A percentile compares a stretch with the other conserved stretches of the same genome.
Conservation (phyloP, 2,888 invertebrate genomes). For the Papilio demoleus region DNA sequence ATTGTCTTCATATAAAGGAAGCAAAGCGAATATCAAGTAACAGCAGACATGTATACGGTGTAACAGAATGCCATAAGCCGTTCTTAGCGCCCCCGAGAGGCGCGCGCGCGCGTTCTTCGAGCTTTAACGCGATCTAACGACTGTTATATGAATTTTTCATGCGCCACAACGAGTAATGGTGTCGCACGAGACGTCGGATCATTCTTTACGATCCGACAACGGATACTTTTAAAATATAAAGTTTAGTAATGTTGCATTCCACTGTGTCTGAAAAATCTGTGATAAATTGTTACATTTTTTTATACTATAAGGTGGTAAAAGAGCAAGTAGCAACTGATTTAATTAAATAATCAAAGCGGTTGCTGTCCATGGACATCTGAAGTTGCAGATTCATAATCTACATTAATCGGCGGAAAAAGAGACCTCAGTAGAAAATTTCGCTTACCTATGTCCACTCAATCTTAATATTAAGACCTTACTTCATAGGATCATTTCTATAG, state of each 20-base stretch:
- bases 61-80: constrained; percentile 56
- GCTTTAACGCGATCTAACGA: constrained; percentile 74
- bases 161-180: constrained; percentile 76
- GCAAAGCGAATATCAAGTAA: neutral
- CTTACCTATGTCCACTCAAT: too few relatives aligned
- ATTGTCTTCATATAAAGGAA: constrained; percentile 22
- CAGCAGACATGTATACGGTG: constrained; percentile 35
- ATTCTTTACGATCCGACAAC: constrained; percentile 82
- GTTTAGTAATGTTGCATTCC: neutral
- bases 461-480: too few relatives aligned
- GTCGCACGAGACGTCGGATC: constrained; percentile 75
- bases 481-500: too few relatives aligned
- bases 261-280: too few relatives aligned
- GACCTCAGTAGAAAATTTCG: too few relatives aligned
- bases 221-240: constrained; percentile 70
- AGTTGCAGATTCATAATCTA: too few relatives aligned
- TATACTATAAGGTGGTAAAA: too few relatives aligned
- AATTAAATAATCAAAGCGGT: too few relatives aligned
- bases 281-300: too few relatives aligned
- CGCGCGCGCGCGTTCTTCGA: constrained; percentile 61
- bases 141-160: constrained; percentile 81
- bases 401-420: too few relatives aligned
- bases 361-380: too few relatives aligned
- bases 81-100: constrained; percentile 61
- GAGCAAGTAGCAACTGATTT: too few relatives aligned